Conservation (phyloP, 2,888 invertebrate species). For the Deroplatys truncata region DNA sequence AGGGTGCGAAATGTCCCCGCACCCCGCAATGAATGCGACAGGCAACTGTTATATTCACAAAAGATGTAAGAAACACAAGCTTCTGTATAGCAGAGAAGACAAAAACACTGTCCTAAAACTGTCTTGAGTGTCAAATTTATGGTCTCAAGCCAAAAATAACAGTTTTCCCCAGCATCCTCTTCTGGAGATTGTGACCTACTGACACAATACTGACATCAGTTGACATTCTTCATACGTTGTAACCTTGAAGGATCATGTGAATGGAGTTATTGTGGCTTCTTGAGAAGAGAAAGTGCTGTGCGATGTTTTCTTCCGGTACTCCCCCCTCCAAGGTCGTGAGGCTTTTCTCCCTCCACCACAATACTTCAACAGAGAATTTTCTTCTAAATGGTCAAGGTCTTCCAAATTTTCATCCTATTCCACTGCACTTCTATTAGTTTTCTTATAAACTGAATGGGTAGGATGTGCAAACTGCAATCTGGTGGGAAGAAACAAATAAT, state of each 20-base stretch:
- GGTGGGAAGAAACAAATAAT: too few species aligned
- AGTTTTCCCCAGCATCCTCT: not conserved
- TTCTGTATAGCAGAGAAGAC: too few species aligned
- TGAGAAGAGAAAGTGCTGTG: not conserved
- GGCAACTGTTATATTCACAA: too few species aligned
- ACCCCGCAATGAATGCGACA: not conserved
- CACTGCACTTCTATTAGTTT: too few species aligned
- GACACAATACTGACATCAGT: not conserved
- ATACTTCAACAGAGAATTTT: too few species aligned
- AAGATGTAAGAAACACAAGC: not conserved
- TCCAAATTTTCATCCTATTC: too few species aligned
- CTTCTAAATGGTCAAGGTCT: too few species aligned
- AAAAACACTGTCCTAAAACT: not conserved
- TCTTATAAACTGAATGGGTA: too few species aligned
- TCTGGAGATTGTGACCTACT: not conserved
- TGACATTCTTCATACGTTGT: not conserved
- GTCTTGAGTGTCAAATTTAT: not conserved
- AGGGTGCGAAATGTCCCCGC: too few species aligned
- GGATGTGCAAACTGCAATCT: too few species aligned
- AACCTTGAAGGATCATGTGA: not conserved
- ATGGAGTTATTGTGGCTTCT: not conserved
- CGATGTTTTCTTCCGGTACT: not conserved
- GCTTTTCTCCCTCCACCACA: not conserved
- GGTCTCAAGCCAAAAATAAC: not conserved
- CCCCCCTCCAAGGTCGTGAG: not conserved